Base-by-base conservation (phyloP, 1,140 invertebrate genomes). In the Trialeurodes vaporariorum region DNA sequence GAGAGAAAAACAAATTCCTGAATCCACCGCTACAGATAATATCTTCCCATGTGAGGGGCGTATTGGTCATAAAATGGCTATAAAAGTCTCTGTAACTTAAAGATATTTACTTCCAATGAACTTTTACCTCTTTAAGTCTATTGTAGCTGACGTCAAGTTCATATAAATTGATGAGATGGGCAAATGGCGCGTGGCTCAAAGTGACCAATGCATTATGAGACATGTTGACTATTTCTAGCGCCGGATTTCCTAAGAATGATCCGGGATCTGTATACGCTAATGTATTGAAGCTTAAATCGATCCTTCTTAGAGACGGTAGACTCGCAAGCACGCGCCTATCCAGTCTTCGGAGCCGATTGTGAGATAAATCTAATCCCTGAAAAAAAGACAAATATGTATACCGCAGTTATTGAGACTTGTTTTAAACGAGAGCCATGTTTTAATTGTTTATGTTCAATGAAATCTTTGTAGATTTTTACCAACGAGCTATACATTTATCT, bases 71-170 rank as follows among this genome's bases (percentile, higher is more conserved):
- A 24, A 24, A 5, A 63, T 25, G n/a, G 49, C 49, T 58, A 2
- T 25, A 24, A 2, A 25, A 21, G 26, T 24, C 22, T 24, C 26
- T 63, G 22, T 63, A 1, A 63, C 58, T 40, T 40, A 0, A n/a
- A 12, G 23, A 23, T 17, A 24, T 1, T 2, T 25, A 25, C 13
- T 64, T 17, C 1, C n/a, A 25, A 62, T 62, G 25, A 72, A 34
- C 60, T 63, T 64, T 17, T 65, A 68, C 69, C 1, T 86, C 83
- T 5, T 84, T 75, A 23, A 94, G 74, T 70, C 85, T 79, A 77
- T 94, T 95, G 72, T 82, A 83, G 70, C 90, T 88, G 2, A 90
- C 77, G 74, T 93, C 90, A 23, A 94, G 75, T 76, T 91, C 90
- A 68, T 87, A 91, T 0, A 94, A 79, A 67, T 86, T 85, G 17